A percentile compares a stretch with the other conserved stretches of the same genome.
phyloP scores from a whole-genome alignment of 2,888 invertebrate genomes.

The Mythimna albipuncta region DNA sequence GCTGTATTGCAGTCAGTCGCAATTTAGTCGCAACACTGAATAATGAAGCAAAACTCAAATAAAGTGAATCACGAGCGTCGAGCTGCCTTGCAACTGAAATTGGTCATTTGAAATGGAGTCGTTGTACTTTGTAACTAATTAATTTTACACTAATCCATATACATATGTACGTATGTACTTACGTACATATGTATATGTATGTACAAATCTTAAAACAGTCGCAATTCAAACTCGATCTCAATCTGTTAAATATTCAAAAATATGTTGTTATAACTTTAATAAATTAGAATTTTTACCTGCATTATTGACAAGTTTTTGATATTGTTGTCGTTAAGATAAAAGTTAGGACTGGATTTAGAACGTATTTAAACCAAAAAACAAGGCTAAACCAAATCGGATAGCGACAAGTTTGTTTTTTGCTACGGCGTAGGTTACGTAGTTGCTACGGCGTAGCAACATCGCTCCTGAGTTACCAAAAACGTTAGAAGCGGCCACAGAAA shows the following conservation, averaged over 20 bases:
- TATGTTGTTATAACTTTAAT: too few relatives aligned
- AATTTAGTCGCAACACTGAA: background rate
- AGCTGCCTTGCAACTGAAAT: background rate
- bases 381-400: background rate
- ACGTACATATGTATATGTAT: too few relatives aligned
- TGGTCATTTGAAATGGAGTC: background rate
- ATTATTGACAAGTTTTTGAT: background rate
- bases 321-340: background rate
- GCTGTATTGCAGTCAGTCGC: slow-evolving; percentile 11
- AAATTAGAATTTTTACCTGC: too few relatives aligned
- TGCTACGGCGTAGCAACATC: slow-evolving; percentile 14
- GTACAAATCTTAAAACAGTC: background rate
- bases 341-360: background rate
- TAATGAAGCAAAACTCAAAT: slow-evolving; percentile 19
- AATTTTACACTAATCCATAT: background rate
- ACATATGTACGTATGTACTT: too few relatives aligned
- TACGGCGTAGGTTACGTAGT: slow-evolving; percentile 4
- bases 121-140: background rate
- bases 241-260: background rate
- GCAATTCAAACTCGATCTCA: background rate
- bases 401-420: background rate
- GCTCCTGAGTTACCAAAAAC: too few relatives aligned
- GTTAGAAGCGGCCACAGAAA: too few relatives aligned
- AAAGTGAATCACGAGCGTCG: slow-evolving; percentile 1
- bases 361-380: too few relatives aligned